phyloP scores from a whole-genome alignment of 2,797 vertebrate species.

The Delichon dasypus region DNA sequence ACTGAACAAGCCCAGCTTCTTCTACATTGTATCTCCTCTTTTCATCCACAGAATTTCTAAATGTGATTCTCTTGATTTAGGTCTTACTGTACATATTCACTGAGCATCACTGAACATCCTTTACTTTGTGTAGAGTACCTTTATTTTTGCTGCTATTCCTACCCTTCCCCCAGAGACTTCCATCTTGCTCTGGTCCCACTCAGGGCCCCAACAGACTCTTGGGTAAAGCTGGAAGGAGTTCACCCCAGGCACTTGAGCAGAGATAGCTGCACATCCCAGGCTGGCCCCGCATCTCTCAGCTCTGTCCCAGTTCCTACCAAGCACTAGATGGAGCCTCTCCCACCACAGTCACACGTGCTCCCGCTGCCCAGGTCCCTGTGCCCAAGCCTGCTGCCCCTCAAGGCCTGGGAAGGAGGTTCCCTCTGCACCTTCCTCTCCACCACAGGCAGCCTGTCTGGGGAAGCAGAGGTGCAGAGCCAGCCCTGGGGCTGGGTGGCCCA shows the following conservation, averaged over 20 bases:
- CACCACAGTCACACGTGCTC: fast-evolving
- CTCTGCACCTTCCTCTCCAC: not conserved
- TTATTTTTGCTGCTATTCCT: not conserved
- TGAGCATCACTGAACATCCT: not conserved
- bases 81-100: not conserved
- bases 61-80: not conserved
- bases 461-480: not conserved
- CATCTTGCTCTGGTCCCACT: not conserved
- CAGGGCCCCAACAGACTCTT: not conserved
- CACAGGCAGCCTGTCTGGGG: not conserved
- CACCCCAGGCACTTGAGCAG: not conserved
- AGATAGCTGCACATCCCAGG: not conserved
- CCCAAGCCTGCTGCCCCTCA: not conserved
- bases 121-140: not conserved
- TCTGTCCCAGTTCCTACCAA: not conserved
- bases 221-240: not conserved
- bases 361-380: not conserved
- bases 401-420: not conserved
- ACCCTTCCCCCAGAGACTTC: not conserved
- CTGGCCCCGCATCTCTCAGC: not conserved
- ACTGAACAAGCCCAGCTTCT: not conserved
- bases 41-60: not conserved
- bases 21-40: not conserved
- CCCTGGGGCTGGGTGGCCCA: not conserved
- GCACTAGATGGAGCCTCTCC: not conserved